Evolutionary conservation across 1,140 invertebrate species (phyloP).

Genomic region (Drosophila albomicans): DNA sequence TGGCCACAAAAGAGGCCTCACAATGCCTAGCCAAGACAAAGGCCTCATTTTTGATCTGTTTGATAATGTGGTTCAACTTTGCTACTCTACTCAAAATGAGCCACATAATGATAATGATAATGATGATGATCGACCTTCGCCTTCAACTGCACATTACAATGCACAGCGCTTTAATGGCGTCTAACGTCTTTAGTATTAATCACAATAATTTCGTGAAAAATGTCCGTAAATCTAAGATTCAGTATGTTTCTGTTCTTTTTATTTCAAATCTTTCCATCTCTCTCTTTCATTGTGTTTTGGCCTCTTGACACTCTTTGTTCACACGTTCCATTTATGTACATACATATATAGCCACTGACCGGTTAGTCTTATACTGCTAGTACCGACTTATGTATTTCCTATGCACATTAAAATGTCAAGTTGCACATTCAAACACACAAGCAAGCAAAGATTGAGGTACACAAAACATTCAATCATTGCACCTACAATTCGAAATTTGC

Average conservation of each 20-base stretch:
- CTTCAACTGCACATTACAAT: slow-evolving; percentile 77
- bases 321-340: slow-evolving; percentile 74
- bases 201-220: slow-evolving; percentile 49
- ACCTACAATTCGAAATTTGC: slow-evolving; percentile 57
- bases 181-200: slow-evolving; percentile 54
- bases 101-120: slow-evolving; percentile 45
- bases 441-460: slow-evolving; percentile 17
- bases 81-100: slow-evolving; percentile 24
- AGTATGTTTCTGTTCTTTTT: slow-evolving; percentile 14
- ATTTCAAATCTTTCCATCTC: slow-evolving; percentile 17
- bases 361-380: slow-evolving; percentile 37
- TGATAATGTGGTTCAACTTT: slow-evolving; percentile 65
- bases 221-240: slow-evolving; percentile 57
- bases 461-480: slow-evolving; percentile 72
- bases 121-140: slow-evolving; percentile 69
- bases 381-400: slow-evolving; percentile 61
- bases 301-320: slow-evolving; percentile 60
- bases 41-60: slow-evolving; percentile 29
- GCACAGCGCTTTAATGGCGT: slow-evolving; percentile 47
- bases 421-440: slow-evolving; percentile 49
- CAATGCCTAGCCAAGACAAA: slow-evolving; percentile 44
- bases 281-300: slow-evolving; percentile 24
- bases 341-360: slow-evolving; percentile 63
- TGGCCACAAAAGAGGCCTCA: slow-evolving; percentile 59
- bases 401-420: slow-evolving; percentile 77